Evolutionary conservation across 2,888 invertebrate species (phyloP).

Genomic region (Xylophagus ater): DNA sequence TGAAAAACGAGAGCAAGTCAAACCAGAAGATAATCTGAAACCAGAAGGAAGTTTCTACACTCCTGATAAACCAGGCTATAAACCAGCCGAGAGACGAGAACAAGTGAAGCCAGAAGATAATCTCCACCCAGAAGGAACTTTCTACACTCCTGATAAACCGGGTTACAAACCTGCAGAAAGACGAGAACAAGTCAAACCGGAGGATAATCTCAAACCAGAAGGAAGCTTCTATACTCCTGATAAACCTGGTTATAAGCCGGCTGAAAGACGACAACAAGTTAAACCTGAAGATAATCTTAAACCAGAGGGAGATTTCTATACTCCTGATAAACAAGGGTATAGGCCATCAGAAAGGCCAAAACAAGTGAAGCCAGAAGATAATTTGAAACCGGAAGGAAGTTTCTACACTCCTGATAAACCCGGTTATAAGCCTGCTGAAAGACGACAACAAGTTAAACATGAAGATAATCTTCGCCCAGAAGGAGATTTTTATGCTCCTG

Average conservation of each 20-base stretch:
- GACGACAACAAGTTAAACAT: constrained; percentile 38
- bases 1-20: constrained; percentile 24
- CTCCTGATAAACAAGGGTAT: constrained; percentile 37
- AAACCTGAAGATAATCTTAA: no score
- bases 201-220: constrained; percentile 45
- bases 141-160: constrained; percentile 35
- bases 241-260: constrained; percentile 12
- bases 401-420: constrained; percentile 36
- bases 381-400: constrained; percentile 45
- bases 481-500: constrained; percentile 37
- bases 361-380: constrained; percentile 41
- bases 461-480: constrained; percentile 34
- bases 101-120: constrained; percentile 41
- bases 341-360: constrained; percentile 41
- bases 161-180: constrained; percentile 30
- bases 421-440: constrained; percentile 42
- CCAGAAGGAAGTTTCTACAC: constrained; percentile 39
- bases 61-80: constrained; percentile 32
- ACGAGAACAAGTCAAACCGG: constrained; percentile 39
- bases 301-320: constrained; percentile 46
- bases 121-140: constrained; percentile 39
- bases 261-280: constrained; percentile 9
- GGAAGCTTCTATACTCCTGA: constrained; percentile 29
- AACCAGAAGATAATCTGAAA: constrained; percentile 42
- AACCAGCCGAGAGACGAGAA: constrained; percentile 42